phyloP scores from a whole-genome alignment of 1,140 invertebrate species.

The Drosophila ambigua region DNA sequence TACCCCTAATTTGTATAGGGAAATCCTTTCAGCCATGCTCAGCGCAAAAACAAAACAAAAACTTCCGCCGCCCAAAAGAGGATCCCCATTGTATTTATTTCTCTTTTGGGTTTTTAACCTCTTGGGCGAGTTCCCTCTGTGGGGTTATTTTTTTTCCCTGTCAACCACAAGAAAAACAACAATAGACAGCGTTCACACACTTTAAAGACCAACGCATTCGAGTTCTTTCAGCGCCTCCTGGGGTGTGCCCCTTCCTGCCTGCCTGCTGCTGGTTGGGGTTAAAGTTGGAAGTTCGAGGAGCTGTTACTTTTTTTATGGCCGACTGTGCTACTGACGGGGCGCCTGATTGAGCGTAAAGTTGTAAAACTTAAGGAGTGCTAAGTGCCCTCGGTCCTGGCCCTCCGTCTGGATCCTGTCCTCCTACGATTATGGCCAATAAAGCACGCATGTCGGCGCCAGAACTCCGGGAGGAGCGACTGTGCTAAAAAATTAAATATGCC shows the following conservation, averaged over 20 bases:
- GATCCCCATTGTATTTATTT: slow-evolving; percentile 39
- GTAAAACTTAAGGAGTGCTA: slow-evolving; percentile 82
- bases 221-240: slow-evolving; percentile 1
- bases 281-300: slow-evolving; percentile 67
- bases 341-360: slow-evolving; percentile 78
- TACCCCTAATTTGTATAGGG: background rate
- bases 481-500: slow-evolving; percentile 64
- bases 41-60: slow-evolving; percentile 33
- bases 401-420: slow-evolving; percentile 2
- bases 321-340: slow-evolving; percentile 20
- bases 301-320: slow-evolving; percentile 55
- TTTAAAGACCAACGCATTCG: slow-evolving; percentile 33
- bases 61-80: slow-evolving; percentile 36
- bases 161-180: too few relatives aligned
- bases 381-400: slow-evolving; percentile 42
- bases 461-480: background rate
- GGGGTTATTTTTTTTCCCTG: too few relatives aligned
- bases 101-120: slow-evolving; percentile 16
- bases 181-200: background rate
- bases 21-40: slow-evolving; percentile 5
- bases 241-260: background rate
- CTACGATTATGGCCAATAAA: slow-evolving; percentile 70
- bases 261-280: slow-evolving; percentile 31
- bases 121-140: too few relatives aligned
- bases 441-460: slow-evolving; percentile 39